These are phyloP conservation scores for Anthopleura xanthogrammica DNA, from an alignment of 92 coral and sea anemone genomes.

Conservation along the genomic window DNA sequence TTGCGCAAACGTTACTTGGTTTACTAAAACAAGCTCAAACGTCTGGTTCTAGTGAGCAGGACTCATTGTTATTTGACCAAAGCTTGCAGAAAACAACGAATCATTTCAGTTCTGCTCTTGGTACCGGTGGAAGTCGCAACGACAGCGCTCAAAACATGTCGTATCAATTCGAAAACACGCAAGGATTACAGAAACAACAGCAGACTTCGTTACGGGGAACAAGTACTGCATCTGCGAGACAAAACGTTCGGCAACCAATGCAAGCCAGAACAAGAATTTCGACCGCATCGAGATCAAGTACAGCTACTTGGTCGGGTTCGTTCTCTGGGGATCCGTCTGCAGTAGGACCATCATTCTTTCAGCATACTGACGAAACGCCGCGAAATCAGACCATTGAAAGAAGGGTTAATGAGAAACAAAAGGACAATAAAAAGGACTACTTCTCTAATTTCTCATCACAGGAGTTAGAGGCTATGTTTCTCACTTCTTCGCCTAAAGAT, in stretches of 20 bases:
- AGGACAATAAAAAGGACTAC: conserved; percentile 61
- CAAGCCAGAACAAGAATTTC: conserved; percentile 29
- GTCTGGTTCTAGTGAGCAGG: conserved; percentile 21
- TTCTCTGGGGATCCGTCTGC: background rate
- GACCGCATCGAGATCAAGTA: background rate
- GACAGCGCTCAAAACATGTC: background rate
- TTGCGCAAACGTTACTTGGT: conserved; percentile 48
- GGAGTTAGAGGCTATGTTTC: conserved; percentile 74
- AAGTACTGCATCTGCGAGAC: conserved; percentile 33
- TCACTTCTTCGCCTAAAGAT: conserved; percentile 32
- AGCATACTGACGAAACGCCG: background rate
- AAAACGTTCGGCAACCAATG: conserved; percentile 24
- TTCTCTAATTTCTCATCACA: conserved; percentile 83
- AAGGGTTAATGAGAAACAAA: conserved; percentile 8
- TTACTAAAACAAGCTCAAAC: conserved; percentile 56
- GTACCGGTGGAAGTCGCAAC: background rate
- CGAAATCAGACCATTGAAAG: background rate
- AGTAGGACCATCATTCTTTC: background rate
- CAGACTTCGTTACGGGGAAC: conserved; percentile 26
- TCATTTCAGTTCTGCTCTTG: conserved; percentile 32
- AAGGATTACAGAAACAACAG: conserved; percentile 30
- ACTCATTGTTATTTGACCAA: conserved; percentile 16
- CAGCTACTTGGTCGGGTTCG: background rate
- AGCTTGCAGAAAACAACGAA: conserved; percentile 29
- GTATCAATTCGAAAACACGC: conserved; percentile 10